phyloP scores from a whole-genome alignment of 2,888 invertebrate genomes.

The Cephus pygmeus region DNA sequence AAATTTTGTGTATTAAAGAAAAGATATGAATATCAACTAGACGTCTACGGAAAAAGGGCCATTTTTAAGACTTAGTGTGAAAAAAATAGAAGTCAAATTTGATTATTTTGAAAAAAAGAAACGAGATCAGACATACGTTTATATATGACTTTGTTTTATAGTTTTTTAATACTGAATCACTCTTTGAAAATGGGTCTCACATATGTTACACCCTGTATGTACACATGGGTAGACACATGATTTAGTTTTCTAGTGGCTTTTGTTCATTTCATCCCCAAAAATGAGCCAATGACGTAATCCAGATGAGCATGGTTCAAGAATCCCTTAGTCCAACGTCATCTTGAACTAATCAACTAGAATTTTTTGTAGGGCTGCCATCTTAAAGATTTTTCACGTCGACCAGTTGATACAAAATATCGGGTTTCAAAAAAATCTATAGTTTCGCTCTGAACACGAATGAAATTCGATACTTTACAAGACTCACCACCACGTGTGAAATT shows the following conservation, averaged over 20 bases:
- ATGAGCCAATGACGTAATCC: not conserved
- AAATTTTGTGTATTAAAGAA: not conserved
- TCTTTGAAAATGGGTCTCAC: not conserved
- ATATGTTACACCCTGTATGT: not conserved
- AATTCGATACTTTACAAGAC: not conserved
- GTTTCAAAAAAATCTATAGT: not conserved
- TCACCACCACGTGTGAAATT: not conserved
- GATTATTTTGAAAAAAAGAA: too few relatives aligned
- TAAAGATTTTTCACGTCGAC: not conserved
- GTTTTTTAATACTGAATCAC: not conserved
- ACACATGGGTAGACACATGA: not conserved
- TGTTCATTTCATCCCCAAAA: not conserved
- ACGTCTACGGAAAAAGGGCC: not conserved
- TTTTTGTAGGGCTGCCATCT: not conserved
- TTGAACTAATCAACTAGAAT: not conserved
- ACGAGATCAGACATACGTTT: too few relatives aligned
- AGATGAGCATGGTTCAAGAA: not conserved
- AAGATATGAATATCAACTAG: not conserved
- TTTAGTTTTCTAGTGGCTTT: not conserved
- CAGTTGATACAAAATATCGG: not conserved
- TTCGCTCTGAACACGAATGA: not conserved
- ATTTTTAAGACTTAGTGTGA: not conserved
- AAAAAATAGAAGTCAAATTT: too few relatives aligned
- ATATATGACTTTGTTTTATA: not conserved
- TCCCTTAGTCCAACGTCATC: not conserved